Evolutionary conservation across 2,888 invertebrate genomes (phyloP), one percentile per base, ranked within the genome.

Genomic region (Eupithecia subfuscata): DNA sequence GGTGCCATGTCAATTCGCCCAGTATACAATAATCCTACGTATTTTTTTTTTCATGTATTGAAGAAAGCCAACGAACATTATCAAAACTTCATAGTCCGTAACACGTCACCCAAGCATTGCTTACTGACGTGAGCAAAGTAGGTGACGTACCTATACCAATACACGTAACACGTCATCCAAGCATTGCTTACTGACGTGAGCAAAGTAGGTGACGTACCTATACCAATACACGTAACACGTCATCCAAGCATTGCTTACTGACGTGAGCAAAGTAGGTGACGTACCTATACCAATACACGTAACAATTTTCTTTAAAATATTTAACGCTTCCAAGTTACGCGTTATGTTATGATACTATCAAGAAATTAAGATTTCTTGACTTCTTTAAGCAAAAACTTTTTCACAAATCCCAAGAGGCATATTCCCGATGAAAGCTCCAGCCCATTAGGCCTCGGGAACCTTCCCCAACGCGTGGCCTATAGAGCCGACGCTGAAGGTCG

Each of bases 391-490:
- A 25, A 60, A 56, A 11, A 60, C 60, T 25, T 3, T 56, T 22
- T 60, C 14, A 60, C 1, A 22, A 56, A 56, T 60, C 60, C 14
- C 60, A 6, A 25, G 3, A 52, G 25, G 6, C 25, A 25, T 25
- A 60, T 60, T 56, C 12, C 60, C 14, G 22, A 22, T 4, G 12
- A 25, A 60, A 60, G 60, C 22, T 25, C 22, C 52, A 22, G 64
- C 3, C 34, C 6, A 18, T 34, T 12, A 4, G 34, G 14, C 14
- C 43, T 40, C 16, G 25, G 63, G 69, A 56, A 63, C 76, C 76
- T 76, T 73, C 76, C 76, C 73, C 76, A 76, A 76, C 73, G 43
- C 69, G 34, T 45, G 45, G 70, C 67, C 30, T 60, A 25, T 64
- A 63, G 65, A 48, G 70, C 18, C 71, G 11, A 37, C 40, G 18